A percentile compares a stretch with the other conserved stretches of the same genome.
These are phyloP conservation scores for Lagocephalus sceleratus DNA, from an alignment of 2,797 vertebrate genomes.

Conservation along the genomic window DNA sequence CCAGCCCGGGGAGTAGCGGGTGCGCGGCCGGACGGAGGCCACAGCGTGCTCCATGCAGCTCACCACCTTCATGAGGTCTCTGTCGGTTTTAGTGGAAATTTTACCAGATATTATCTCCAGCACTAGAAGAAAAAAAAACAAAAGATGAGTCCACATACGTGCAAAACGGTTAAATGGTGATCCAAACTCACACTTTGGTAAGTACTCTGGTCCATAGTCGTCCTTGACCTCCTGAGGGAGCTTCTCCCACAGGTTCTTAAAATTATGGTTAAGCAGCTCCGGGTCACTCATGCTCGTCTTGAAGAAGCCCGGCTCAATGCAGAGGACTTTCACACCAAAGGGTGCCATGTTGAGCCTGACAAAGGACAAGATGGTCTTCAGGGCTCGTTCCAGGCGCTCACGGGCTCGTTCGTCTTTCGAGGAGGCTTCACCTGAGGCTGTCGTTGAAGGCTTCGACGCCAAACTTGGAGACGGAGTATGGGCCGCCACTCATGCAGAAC, in stretches of 20 bases:
- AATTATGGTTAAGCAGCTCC: slow-evolving; percentile 22
- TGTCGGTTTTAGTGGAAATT: slow-evolving; percentile 55
- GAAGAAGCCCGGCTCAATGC: slow-evolving; percentile 80
- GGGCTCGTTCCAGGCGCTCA: not conserved
- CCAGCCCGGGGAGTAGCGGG: slow-evolving; percentile 84
- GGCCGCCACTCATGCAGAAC: slow-evolving; percentile 64
- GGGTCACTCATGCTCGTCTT: slow-evolving; percentile 68
- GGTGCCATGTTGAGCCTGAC: slow-evolving; percentile 55
- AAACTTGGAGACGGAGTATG: slow-evolving; percentile 72
- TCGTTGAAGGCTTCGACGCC: slow-evolving; percentile 79
- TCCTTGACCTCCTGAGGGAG: slow-evolving; percentile 69
- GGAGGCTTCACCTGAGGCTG: slow-evolving; percentile 67
- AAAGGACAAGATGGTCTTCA: not conserved
- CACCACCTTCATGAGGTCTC: slow-evolving; percentile 77
- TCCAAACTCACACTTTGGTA: slow-evolving; percentile 49
- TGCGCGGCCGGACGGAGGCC: slow-evolving; percentile 76
- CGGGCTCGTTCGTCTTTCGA: no score
- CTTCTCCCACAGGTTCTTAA: slow-evolving; percentile 60
- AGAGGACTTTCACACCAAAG: slow-evolving; percentile 75
- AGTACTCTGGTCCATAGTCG: slow-evolving; percentile 65
- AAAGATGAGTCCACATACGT: not conserved
- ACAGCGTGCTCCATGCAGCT: slow-evolving; percentile 85
- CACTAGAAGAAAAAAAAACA: slow-evolving; percentile 26
- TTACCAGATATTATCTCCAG: slow-evolving; percentile 3
- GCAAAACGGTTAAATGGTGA: not conserved